phyloP scores from a whole-genome alignment of 2,113 vertebrate species.

The Pelodiscus sinensis region DNA sequence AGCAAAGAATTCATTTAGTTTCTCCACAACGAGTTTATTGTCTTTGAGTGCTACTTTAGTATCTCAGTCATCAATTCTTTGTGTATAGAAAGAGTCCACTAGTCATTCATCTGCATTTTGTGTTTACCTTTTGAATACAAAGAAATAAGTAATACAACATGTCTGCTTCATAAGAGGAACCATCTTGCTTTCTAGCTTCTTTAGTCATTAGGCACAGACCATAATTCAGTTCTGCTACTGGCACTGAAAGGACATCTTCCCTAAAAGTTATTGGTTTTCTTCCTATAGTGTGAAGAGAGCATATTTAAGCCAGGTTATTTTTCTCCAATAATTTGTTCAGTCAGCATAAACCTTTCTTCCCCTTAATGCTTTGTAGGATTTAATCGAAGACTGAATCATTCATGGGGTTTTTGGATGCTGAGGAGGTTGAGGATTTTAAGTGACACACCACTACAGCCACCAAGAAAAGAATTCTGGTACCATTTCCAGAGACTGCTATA shows the following conservation, averaged over 20 bases:
- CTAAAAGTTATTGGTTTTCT: slow-evolving; percentile 38
- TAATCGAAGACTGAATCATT: too few relatives aligned
- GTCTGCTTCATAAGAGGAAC: slow-evolving; percentile 44
- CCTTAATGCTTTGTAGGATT: too few relatives aligned
- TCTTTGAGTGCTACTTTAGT: too few relatives aligned
- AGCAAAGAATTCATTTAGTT: too few relatives aligned
- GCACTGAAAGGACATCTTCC: slow-evolving; percentile 54
- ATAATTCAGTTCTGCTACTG: slow-evolving; percentile 59
- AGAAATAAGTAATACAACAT: slow-evolving; percentile 56
- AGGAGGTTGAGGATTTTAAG: neutral
- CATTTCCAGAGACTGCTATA: neutral
- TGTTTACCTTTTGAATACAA: slow-evolving; percentile 55
- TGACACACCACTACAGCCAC: neutral
- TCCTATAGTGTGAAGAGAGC: slow-evolving; percentile 8
- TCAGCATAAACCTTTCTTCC: neutral
- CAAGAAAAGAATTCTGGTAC: neutral
- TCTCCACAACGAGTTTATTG: too few relatives aligned
- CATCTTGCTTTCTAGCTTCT: slow-evolving; percentile 49
- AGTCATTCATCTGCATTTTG: neutral
- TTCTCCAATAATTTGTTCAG: neutral
- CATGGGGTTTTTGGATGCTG: neutral
- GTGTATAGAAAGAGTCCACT: neutral
- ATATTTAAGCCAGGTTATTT: neutral
- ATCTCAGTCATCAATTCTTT: neutral
- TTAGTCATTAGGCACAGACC: slow-evolving; percentile 56